Conservation (phyloP, 2,888 invertebrate genomes). For the Tortrix viridana region DNA sequence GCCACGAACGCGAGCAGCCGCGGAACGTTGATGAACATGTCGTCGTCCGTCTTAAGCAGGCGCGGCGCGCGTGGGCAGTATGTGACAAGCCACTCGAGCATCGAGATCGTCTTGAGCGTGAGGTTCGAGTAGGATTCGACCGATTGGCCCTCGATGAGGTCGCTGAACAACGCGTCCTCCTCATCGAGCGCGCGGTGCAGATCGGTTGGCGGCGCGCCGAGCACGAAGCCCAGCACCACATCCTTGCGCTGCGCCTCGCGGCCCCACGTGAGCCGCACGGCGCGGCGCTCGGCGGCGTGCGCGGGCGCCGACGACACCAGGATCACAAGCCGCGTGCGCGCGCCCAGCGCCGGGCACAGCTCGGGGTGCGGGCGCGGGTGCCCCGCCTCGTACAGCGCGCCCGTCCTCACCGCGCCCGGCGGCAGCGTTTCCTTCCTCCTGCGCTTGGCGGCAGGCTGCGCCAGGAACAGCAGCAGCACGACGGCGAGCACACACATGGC, state of each 20-base stretch:
- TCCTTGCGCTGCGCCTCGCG: conserved; percentile 87
- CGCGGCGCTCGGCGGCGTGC: conserved; percentile 88
- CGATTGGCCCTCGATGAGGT: conserved; percentile 89
- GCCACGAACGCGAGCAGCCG: conserved; percentile 87
- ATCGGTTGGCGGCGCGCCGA: conserved; percentile 81
- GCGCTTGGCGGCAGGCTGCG: no score
- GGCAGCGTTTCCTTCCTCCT: no score
- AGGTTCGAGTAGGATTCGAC: conserved; percentile 92
- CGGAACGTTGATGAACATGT: conserved; percentile 94
- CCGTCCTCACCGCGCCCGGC: conserved; percentile 50
- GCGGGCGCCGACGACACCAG: conserved; percentile 90
- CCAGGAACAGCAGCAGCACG: conserved; percentile 43
- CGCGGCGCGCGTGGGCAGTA: conserved; percentile 90
- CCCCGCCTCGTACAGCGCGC: conserved; percentile 88
- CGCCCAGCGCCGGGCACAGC: conserved; percentile 87
- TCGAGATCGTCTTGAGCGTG: conserved; percentile 92
- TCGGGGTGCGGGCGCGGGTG: conserved; percentile 86
- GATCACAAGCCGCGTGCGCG: conserved; percentile 85
- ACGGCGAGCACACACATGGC: conserved; percentile 20
- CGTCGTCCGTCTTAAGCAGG: conserved; percentile 94
- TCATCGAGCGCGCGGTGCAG: conserved; percentile 80
- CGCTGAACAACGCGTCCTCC: conserved; percentile 90
- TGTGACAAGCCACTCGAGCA: conserved; percentile 91
- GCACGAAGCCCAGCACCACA: conserved; percentile 87
- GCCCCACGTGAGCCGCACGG: conserved; percentile 93